Evolutionary conservation across 2,888 invertebrate genomes (phyloP).

Genomic region (Phoenoteleia sp.): DNA sequence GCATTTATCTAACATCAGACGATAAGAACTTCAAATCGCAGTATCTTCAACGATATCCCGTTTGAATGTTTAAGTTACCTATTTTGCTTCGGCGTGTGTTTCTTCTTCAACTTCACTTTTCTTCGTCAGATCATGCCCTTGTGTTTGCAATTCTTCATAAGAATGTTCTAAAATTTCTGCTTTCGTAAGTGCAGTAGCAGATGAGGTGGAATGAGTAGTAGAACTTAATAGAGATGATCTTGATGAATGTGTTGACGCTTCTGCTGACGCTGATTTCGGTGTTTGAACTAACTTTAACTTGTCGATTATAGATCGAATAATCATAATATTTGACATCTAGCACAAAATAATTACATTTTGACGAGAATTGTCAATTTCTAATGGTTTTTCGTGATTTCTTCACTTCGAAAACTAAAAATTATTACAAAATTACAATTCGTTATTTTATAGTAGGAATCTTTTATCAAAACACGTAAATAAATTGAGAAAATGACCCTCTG

Average conservation of each 20-base stretch:
- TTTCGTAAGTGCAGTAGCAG: constrained; percentile 47
- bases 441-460: too few relatives aligned
- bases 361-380: too few relatives aligned
- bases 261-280: neutral
- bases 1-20: constrained; percentile 1
- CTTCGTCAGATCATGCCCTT: constrained; percentile 38
- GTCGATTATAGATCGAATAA: constrained; percentile 91
- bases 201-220: neutral
- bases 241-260: neutral
- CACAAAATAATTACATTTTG: too few relatives aligned
- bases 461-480: too few relatives aligned
- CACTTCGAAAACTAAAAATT: too few relatives aligned
- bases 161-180: constrained; percentile 77
- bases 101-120: constrained; percentile 16
- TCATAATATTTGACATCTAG: constrained; percentile 93
- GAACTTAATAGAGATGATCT: neutral
- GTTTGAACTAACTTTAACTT: constrained; percentile 89
- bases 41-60: constrained; percentile 20
- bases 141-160: constrained; percentile 72
- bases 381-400: too few relatives aligned
- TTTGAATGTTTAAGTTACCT: neutral
- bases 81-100: neutral
- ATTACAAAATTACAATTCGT: too few relatives aligned
- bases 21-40: constrained; percentile 12
- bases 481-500: too few relatives aligned